Conservation (phyloP, 2,113 vertebrate genomes). For the Cavia porcellus region DNA sequence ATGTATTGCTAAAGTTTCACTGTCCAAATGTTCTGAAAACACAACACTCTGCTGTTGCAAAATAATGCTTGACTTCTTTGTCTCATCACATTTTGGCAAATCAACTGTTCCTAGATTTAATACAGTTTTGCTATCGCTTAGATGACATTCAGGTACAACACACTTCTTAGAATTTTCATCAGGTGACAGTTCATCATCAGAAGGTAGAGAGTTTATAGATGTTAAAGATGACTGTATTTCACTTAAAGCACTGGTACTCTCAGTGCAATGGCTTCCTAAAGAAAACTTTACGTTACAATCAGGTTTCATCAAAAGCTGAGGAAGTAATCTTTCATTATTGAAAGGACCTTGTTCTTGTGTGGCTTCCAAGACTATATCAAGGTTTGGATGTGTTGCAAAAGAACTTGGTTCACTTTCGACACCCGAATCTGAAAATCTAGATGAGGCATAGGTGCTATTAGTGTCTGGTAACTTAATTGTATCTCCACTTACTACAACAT, state of each 20-base stretch:
- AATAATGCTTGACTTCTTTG: constrained; percentile 88
- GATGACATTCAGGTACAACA: constrained; percentile 85
- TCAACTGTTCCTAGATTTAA: constrained; percentile 85
- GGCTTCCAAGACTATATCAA: constrained; percentile 86
- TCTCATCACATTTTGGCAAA: constrained; percentile 85
- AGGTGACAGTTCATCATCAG: constrained; percentile 93
- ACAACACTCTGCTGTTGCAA: constrained; percentile 91
- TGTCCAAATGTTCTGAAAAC: constrained; percentile 88
- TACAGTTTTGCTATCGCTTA: constrained; percentile 87
- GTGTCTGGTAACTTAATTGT: constrained; percentile 90
- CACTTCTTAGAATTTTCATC: constrained; percentile 92
- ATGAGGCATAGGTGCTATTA: constrained; percentile 90
- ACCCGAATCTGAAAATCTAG: constrained; percentile 97
- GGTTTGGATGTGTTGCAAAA: constrained; percentile 92
- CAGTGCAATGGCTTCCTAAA: constrained; percentile 91
- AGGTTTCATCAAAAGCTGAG: constrained; percentile 89
- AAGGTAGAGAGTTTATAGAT: constrained; percentile 98
- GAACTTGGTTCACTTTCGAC: constrained; percentile 98
- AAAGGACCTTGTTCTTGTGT: constrained; percentile 83
- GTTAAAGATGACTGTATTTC: constrained; percentile 98
- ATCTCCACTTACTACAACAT: constrained; percentile 89
- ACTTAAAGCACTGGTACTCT: constrained; percentile 95
- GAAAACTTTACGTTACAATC: constrained; percentile 87
- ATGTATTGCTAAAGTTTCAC: constrained; percentile 79
- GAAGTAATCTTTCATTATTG: constrained; percentile 88